Evolutionary conservation across 2,113 vertebrate genomes (phyloP), one percentile per base, ranked within the genome.

Genomic region (Cairina moschata): DNA sequence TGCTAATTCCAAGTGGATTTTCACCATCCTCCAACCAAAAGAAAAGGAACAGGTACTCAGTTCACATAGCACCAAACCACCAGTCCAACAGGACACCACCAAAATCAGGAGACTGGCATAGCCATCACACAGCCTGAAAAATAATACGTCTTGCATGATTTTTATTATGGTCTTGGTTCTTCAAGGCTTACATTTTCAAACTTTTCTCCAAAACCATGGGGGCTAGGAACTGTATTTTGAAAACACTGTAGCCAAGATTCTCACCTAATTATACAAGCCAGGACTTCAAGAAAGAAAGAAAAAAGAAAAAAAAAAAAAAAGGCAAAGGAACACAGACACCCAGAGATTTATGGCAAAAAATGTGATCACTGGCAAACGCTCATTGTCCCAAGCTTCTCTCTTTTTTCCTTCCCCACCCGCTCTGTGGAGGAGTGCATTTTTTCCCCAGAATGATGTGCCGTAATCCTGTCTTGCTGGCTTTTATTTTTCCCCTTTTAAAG

Each of bases 281-380:
- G 8, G 17, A 9, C 52, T 94, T 91, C 23, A 54, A 25, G n/a
- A 48, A 40, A 31, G 13, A 13, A 3, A 17, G 29, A 34, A n/a
- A 3, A 17, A 34, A 34, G n/a, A 3, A 17, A 34, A 34, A 13
- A 44, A 44, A 13, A 8, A 6, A 3, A 17, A 34, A 34, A 36
- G 15, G 8, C 3, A 89, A 87, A 78, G 28, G 25, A 93, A 90
- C 5, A 0, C 23, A 89, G 20, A 56, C 32, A 88, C 13, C 4
- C 6, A 52, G 21, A 86, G 48, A 63, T 71, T 40, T 66, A 71
- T 40, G 15, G 32, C 28, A 46, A 92, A 95, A 91, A 54, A 16
- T 1, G 2, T 0, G 0, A 67, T 22, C 4, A 0, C 26, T 69
- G 46, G 54, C 67, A 88, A 79, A 74, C 2, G 11, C 8, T 69